phyloP scores from a whole-genome alignment of 2,797 vertebrate genomes.

The Rachycentron canadum region DNA sequence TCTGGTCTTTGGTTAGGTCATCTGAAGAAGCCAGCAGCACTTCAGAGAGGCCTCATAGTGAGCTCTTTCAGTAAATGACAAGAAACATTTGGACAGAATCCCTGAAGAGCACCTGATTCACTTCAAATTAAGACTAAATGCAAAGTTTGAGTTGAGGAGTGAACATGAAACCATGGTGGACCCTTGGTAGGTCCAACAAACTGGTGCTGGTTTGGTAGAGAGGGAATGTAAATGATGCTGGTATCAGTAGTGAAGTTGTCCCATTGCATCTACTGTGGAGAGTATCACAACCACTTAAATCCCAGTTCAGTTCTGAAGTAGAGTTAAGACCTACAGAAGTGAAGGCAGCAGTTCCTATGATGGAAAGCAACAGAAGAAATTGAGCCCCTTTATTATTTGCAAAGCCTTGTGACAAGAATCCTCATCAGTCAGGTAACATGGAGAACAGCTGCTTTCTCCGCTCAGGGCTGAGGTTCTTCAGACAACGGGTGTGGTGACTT shows the following conservation, averaged over 20 bases:
- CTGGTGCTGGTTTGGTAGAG: conserved; percentile 55
- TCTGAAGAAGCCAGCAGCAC: conserved; percentile 52
- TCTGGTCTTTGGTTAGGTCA: conserved; percentile 76
- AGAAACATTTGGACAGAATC: conserved; percentile 65
- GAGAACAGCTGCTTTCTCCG: conserved; percentile 24
- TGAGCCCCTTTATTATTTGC: conserved; percentile 42
- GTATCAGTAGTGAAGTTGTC: conserved; percentile 51
- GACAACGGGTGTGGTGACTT: conserved; percentile 27
- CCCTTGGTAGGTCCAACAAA: conserved; percentile 58
- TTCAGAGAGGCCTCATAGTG: conserved; percentile 41
- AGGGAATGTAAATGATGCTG: conserved; percentile 73
- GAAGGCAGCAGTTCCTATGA: conserved; percentile 63
- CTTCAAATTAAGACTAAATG: conserved; percentile 48
- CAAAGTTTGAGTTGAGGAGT: conserved; percentile 28
- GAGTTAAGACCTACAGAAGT: conserved; percentile 47
- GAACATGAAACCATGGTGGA: conserved; percentile 22
- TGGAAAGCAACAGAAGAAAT: conserved; percentile 53
- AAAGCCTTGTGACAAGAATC: conserved; percentile 25
- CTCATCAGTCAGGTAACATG: conserved; percentile 2
- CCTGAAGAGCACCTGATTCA: conserved; percentile 71
- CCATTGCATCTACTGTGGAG: conserved; percentile 31
- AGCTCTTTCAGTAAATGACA: conserved; percentile 20
- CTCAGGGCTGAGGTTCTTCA: conserved; percentile 21
- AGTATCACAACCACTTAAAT: conserved; percentile 29
- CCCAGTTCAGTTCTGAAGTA: conserved; percentile 46